Evolutionary conservation across 2,113 vertebrate genomes (phyloP).

Genomic region (Stegostoma tigrinum): DNA sequence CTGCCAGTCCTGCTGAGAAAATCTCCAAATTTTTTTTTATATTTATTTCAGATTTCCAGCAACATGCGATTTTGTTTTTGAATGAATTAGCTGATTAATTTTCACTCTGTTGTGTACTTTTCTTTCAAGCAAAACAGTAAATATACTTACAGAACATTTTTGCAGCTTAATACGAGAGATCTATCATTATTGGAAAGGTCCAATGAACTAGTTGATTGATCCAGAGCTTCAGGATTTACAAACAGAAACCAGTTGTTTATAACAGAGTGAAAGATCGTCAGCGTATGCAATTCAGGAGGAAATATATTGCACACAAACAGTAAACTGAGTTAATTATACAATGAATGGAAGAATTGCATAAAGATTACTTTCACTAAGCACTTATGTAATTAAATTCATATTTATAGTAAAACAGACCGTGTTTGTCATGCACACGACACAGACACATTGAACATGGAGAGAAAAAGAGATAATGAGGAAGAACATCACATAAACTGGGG

Average conservation of each 20-base stretch:
- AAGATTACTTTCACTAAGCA: background rate
- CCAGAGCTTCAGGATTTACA: background rate
- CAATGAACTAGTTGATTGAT: background rate
- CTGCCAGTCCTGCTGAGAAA: background rate
- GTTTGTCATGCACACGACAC: background rate
- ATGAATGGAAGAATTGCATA: background rate
- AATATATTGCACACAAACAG: background rate
- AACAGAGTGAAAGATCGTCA: background rate
- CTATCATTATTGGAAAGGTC: conserved; percentile 15
- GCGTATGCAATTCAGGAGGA: background rate
- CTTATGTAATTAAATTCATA: background rate
- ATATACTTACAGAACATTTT: background rate
- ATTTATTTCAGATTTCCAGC: background rate
- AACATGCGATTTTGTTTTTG: background rate
- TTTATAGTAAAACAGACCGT: background rate
- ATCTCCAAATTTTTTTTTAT: background rate
- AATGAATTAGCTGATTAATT: background rate
- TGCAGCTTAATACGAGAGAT: background rate
- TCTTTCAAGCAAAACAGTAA: background rate
- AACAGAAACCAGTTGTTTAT: background rate
- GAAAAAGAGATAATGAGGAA: background rate
- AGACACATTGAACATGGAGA: background rate
- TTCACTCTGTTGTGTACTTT: background rate
- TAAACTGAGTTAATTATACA: background rate
- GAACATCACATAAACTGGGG: background rate